Evolutionary conservation across 2,888 invertebrate species (phyloP).

Genomic region (Julus scanicus): DNA sequence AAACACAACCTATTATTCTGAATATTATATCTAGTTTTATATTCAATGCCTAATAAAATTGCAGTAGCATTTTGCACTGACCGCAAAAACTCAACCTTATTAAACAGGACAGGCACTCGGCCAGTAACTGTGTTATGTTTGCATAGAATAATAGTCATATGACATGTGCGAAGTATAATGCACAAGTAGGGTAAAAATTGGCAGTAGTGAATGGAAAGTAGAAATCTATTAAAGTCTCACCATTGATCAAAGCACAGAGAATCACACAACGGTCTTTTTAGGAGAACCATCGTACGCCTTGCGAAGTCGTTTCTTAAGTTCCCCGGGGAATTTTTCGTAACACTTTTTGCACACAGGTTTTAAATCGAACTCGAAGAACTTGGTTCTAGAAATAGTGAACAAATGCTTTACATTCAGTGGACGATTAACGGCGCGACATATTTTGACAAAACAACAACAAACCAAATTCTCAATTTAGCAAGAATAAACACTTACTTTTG

Average conservation of each 20-base stretch:
- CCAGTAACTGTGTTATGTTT: not conserved
- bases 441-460: not conserved
- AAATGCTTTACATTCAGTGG: not conserved
- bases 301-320: constrained; percentile 90
- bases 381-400: constrained; percentile 71
- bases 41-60: not conserved
- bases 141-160: not conserved
- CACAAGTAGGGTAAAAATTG: not conserved
- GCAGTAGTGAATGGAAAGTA: constrained; percentile 8
- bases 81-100: not conserved
- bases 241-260: not conserved
- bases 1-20: not conserved
- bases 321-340: constrained; percentile 95
- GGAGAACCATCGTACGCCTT: constrained; percentile 72
- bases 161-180: not conserved
- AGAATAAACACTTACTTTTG: constrained; percentile 74
- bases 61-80: too few relatives aligned
- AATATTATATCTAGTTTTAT: not conserved
- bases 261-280: constrained; percentile 58
- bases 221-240: not conserved
- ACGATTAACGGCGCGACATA: not conserved
- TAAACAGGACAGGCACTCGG: not conserved
- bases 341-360: constrained; percentile 99
- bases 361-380: constrained; percentile 99
- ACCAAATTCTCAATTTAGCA: not conserved